Percentiles rank a stretch among this genome's conserved stretches.
phyloP scores from a whole-genome alignment of 2,797 vertebrate genomes.

The Microctenopoma stevenorrisi region DNA sequence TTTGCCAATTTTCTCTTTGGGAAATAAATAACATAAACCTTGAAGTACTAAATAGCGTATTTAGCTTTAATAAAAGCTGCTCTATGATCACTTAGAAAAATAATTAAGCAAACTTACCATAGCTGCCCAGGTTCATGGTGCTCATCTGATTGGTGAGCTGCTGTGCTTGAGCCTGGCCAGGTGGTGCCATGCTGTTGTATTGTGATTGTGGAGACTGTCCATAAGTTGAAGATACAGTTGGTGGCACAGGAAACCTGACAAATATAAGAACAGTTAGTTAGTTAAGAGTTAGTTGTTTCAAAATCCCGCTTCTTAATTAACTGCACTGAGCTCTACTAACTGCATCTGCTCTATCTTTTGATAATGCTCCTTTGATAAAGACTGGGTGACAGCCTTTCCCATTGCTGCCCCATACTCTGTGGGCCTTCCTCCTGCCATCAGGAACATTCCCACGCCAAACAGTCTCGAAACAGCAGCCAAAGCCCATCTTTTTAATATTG shows the following conservation, averaged over 20 bases:
- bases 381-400: no score
- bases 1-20: neutral
- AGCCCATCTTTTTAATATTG: no score
- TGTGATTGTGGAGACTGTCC: conserved; percentile 76
- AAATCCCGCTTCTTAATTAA: no score
- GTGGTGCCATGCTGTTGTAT: conserved; percentile 78
- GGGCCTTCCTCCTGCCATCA: no score
- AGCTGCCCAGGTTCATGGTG: conserved; percentile 89
- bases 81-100: neutral
- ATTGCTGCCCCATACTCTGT: no score
- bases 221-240: conserved; percentile 73
- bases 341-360: neutral
- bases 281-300: no score
- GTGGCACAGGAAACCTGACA: conserved; percentile 83
- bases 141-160: conserved; percentile 89
- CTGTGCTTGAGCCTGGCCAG: conserved; percentile 76
- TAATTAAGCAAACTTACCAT: conserved; percentile 78
- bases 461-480: no score
- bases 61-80: neutral
- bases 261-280: conserved; percentile 3
- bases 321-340: no score
- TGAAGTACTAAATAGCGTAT: neutral
- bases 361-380: no score
- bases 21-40: neutral
- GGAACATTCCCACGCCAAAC: no score